A percentile compares a stretch with the other conserved stretches of the same genome.
These are phyloP conservation scores for Panzeria rudis DNA, from an alignment of 2,888 invertebrate species.

Conservation along the genomic window DNA sequence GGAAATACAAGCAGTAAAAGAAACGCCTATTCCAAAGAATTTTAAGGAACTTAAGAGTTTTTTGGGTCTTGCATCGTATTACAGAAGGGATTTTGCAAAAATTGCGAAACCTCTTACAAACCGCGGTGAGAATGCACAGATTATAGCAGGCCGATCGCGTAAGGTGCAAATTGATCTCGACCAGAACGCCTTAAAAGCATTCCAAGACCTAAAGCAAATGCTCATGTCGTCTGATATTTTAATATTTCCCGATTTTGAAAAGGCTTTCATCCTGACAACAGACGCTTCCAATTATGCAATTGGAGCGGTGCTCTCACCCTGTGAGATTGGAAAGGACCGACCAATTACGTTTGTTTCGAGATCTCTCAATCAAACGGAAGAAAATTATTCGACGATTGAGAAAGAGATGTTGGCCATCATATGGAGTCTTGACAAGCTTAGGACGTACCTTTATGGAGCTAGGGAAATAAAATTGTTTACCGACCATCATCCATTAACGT, in stretches of 20 bases:
- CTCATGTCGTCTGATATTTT: constrained; percentile 63
- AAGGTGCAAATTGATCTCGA: constrained; percentile 57
- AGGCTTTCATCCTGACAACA: constrained; percentile 66
- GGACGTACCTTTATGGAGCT: too few species aligned
- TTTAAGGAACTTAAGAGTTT: constrained; percentile 68
- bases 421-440: too few species aligned
- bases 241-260: constrained; percentile 66
- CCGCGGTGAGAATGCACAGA: constrained; percentile 68
- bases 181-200: constrained; percentile 57
- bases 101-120: constrained; percentile 69
- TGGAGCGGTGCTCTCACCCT: constrained; percentile 63
- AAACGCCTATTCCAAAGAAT: constrained; percentile 48
- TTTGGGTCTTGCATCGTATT: constrained; percentile 64
- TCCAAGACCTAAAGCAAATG: constrained; percentile 68
- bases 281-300: constrained; percentile 70
- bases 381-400: too few species aligned
- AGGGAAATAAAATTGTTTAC: too few species aligned
- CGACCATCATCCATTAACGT: too few species aligned
- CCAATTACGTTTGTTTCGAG: too few species aligned
- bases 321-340: constrained; percentile 51
- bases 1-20: too few species aligned
- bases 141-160: constrained; percentile 64
- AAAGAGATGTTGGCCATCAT: too few species aligned
- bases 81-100: constrained; percentile 68
- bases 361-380: too few species aligned